Percentiles rank a stretch among this genome's conserved stretches.
These are phyloP conservation scores for Diadumene lineata DNA, from an alignment of 92 coral and sea anemone species.

Conservation along the genomic window DNA sequence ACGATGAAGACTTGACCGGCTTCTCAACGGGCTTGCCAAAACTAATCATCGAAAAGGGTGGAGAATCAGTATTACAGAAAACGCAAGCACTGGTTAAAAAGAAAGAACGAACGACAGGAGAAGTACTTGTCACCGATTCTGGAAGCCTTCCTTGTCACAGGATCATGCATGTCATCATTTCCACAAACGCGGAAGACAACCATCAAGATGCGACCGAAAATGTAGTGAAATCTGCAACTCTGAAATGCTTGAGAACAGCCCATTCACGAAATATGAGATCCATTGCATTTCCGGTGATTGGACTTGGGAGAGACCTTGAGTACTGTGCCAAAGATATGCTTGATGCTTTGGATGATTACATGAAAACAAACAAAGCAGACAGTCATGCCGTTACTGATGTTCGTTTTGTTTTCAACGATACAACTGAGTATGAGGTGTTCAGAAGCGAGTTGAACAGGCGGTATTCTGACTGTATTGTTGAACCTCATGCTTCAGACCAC, in stretches of 20 bases:
- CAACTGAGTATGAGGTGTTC: slow-evolving; percentile 48
- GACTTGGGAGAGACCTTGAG: slow-evolving; percentile 68
- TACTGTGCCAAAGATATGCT: slow-evolving; percentile 63
- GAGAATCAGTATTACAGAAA: slow-evolving; percentile 49
- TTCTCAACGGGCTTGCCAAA: slow-evolving; percentile 53
- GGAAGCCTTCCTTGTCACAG: slow-evolving; percentile 61
- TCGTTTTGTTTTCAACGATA: slow-evolving; percentile 70
- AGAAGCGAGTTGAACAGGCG: slow-evolving; percentile 48
- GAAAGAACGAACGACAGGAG: slow-evolving; percentile 24
- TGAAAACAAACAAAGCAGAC: slow-evolving; percentile 23
- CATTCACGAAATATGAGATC: not conserved
- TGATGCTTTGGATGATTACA: slow-evolving; percentile 18
- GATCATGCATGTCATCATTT: slow-evolving; percentile 61
- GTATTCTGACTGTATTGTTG: slow-evolving; percentile 8
- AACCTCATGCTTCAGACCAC: not conserved
- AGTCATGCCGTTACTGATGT: slow-evolving; percentile 32
- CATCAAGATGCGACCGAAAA: not conserved
- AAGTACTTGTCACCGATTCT: slow-evolving; percentile 49
- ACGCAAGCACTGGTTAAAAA: slow-evolving; percentile 3
- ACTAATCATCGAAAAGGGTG: slow-evolving; percentile 54
- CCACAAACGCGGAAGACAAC: not conserved
- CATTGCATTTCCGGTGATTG: slow-evolving; percentile 55
- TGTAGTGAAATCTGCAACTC: slow-evolving; percentile 44
- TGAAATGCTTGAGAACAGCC: slow-evolving; percentile 48
- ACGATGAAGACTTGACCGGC: slow-evolving; percentile 44